Evolutionary conservation across 2,888 invertebrate species (phyloP), one percentile per base, ranked within the genome.

Genomic region (Elysia crispata): DNA sequence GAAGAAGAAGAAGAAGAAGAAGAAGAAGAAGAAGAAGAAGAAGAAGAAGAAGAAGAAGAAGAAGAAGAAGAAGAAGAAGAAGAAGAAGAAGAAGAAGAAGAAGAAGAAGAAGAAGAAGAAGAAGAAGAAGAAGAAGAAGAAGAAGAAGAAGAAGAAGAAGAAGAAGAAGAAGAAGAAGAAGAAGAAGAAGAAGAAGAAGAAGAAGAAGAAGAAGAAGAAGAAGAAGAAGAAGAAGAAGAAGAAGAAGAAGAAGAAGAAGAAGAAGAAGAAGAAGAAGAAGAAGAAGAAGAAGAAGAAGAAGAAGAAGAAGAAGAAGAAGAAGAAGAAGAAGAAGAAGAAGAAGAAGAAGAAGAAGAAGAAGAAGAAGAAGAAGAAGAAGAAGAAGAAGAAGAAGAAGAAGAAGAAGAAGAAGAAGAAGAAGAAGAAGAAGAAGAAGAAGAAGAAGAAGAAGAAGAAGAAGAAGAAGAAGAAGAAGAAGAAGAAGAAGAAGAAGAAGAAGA

Each of bases 91-190:
- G 66, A 28, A 62, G 30, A 66, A 20, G 33, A 25, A 70, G 77
- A 57, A 57, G 60, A 66, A 72, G 70, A 77, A 57, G 57, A 66
- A 77, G 77, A 77, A 57, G 28, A 66, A 77, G 57, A 70, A 41
- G 30, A 23, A 57, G 57, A 77, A 33, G 60, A 33, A 69, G 41
- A 60, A 57, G 49, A 57, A 60, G 70, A 70, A 41, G 31, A 57
- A 50, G 57, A 70, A 25, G 57, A 64, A 62, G 62, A 30, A 23
- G 57, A 60, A 54, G 25, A 54, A 30, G 41, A 49, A 18, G 50
- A 49, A 49, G 72, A 50, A 13, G 76, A 62, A 57, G 18, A 31
- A n/a, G 64, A n/a, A 25, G n/a, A 28, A 20, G 76, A 76, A 49
- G 20, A 60, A 41, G 66, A 64, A 25, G 25, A 30, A 25, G 62